Conservation (phyloP, 2,888 invertebrate species). For the Euspilapteryx auroguttella region DNA sequence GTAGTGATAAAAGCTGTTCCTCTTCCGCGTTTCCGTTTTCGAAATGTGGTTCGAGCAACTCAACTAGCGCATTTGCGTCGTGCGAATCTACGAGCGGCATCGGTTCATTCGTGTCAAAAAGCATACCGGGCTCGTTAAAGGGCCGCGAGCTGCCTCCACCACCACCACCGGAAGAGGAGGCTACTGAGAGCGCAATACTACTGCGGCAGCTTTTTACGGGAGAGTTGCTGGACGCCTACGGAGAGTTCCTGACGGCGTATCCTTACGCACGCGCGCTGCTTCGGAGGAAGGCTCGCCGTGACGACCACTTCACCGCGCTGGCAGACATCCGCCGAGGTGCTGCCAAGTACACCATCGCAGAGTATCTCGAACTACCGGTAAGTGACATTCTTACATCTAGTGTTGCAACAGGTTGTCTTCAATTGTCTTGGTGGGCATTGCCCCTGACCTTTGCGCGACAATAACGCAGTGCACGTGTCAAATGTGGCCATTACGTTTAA, state of each 20-base stretch:
- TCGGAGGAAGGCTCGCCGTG: conserved; percentile 62
- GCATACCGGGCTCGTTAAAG: conserved; percentile 32
- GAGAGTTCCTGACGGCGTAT: conserved; percentile 65
- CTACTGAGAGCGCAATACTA: conserved; percentile 43
- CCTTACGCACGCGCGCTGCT: conserved; percentile 62
- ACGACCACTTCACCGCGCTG: conserved; percentile 69
- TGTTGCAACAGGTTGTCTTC: too few species aligned
- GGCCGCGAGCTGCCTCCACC: conserved; percentile 38
- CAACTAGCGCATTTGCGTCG: conserved; percentile 43
- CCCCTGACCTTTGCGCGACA: conserved; percentile 28
- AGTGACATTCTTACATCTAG: conserved; percentile 42
- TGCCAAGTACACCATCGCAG: conserved; percentile 64
- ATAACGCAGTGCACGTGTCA: conserved; percentile 32
- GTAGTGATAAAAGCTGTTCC: conserved; percentile 48
- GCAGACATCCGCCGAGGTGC: conserved; percentile 67
- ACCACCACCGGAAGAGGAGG: conserved; percentile 22
- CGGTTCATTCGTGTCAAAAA: conserved; percentile 36
- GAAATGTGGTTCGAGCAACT: conserved; percentile 52
- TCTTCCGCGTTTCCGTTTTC: conserved; percentile 54
- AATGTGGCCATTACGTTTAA: conserved; percentile 44
- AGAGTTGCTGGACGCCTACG: conserved; percentile 67
- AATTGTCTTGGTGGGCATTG: too few species aligned
- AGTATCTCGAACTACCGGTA: conserved; percentile 70
- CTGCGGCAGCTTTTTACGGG: conserved; percentile 64
- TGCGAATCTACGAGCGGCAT: conserved; percentile 51